phyloP scores from a whole-genome alignment of 2,113 vertebrate genomes.

The Archocentrus centrarchus region DNA sequence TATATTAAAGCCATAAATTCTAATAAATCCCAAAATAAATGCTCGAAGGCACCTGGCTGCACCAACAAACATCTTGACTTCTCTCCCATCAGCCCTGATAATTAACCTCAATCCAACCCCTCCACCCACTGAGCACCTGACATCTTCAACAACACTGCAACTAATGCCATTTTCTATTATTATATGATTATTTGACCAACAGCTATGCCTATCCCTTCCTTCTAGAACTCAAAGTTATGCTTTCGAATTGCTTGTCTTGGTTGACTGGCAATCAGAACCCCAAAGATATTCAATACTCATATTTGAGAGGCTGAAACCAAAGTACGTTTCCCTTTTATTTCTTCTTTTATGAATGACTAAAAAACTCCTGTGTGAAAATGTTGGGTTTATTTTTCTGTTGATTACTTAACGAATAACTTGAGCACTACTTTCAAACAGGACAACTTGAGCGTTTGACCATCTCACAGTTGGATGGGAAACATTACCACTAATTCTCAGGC shows the following conservation, averaged over 20 bases:
- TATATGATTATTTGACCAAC: neutral
- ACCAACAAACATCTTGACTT: neutral
- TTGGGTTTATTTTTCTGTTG: neutral
- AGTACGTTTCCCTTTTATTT: neutral
- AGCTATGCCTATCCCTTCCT: neutral
- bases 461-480: neutral
- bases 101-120: neutral
- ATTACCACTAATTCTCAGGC: neutral
- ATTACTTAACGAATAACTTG: neutral
- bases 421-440: neutral
- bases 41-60: neutral
- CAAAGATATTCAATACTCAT: neutral
- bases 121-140: neutral
- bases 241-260: neutral
- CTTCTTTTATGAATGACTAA: neutral
- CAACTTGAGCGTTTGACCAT: neutral
- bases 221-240: neutral
- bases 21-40: neutral
- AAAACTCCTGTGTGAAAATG: neutral
- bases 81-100: neutral
- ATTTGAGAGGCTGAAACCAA: neutral
- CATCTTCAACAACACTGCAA: neutral
- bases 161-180: neutral
- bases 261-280: neutral
- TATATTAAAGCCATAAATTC: conserved; percentile 24